A percentile compares a stretch with the other conserved stretches of the same genome.
These are phyloP conservation scores for Cotesia glomerata DNA, from an alignment of 1,140 invertebrate genomes.

Conservation along the genomic window DNA sequence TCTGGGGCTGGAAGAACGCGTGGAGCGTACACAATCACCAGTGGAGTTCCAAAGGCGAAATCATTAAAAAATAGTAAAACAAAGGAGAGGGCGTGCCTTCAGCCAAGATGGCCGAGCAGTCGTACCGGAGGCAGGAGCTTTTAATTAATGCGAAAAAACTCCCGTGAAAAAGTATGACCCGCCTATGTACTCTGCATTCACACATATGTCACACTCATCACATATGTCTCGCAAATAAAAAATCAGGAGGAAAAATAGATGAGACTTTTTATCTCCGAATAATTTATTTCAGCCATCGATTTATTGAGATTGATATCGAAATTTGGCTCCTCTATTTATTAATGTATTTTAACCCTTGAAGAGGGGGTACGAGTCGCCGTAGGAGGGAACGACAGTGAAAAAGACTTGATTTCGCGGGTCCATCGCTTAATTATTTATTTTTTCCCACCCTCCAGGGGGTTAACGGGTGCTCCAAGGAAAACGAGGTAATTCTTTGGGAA, in stretches of 20 bases:
- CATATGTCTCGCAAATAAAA: not conserved
- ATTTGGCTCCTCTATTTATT: slow-evolving; percentile 17
- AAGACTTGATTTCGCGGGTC: not conserved
- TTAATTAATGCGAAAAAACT: slow-evolving; percentile 59
- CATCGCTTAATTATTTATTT: not conserved
- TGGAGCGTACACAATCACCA: slow-evolving; percentile 9
- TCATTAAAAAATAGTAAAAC: slow-evolving; percentile 57
- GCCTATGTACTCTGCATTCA: slow-evolving; percentile 26
- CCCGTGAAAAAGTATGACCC: slow-evolving; percentile 19
- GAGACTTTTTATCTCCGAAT: too few relatives aligned
- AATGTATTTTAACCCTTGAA: slow-evolving; percentile 28
- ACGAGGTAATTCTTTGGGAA: not conserved
- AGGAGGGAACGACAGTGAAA: slow-evolving; percentile 38
- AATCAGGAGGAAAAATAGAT: too few relatives aligned
- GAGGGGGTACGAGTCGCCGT: slow-evolving; percentile 29
- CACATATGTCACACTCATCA: slow-evolving; percentile 17
- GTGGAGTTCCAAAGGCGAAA: slow-evolving; percentile 43
- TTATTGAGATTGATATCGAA: not conserved
- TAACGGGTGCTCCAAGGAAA: too few relatives aligned
- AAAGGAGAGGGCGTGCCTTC: slow-evolving; percentile 59
- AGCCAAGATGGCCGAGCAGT: slow-evolving; percentile 59
- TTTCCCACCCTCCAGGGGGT: not conserved
- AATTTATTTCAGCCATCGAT: not conserved
- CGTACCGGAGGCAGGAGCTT: slow-evolving; percentile 55
- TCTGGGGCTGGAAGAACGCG: slow-evolving; percentile 4